Base-by-base conservation (phyloP, 2,113 vertebrate species). In the Corvus moneduloides region DNA sequence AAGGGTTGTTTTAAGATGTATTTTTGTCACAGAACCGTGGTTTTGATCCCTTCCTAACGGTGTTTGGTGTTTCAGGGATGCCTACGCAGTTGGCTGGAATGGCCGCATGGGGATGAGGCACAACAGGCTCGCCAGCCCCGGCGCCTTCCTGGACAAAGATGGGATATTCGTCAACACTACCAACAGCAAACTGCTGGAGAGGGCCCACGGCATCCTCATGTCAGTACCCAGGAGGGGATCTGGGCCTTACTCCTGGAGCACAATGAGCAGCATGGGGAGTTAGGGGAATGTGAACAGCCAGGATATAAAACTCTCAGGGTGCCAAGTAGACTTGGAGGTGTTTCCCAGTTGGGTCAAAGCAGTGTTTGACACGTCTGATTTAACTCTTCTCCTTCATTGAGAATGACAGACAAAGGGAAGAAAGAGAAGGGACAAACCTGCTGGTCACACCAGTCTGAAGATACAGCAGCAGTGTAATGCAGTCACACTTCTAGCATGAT, bases 151-250 rank as follows among this genome's bases (percentile, higher is more conserved):
- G 55, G 99, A 99, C 55, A 99, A 99, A 64, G 99, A 99, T 7
- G 99, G 99, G 23, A 98, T 99, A 96, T 99, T 99, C 13, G 90
- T 99, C 91, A 99, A 98, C 92, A 88, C 98, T 0, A 98, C 98
- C 89, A 99, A 98, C 98, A 99, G 98, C 98, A 99, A 99, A 92
- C 98, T 99, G 49, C 98, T 99, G 89, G 99, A 99, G 96, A 98
- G 99, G 90, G 99, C 99, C 24, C 99, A 99, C 30, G 99, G 99
- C 96, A 99, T 99, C 97, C 99, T 99, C 93, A 99, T 99, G 99
- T 99, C 93, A 99, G 99, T 98, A 86, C 63, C 48, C n/a, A 88
- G 20, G 54, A 56, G 51, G 59, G n/a, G 35, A 10, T 30, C 64
- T 79, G 41, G 28, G 48, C 43, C 87, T 83, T 33, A 1, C 44